Base-by-base conservation (phyloP, 2,797 vertebrate genomes). In the Petrocephalus sullivani region DNA sequence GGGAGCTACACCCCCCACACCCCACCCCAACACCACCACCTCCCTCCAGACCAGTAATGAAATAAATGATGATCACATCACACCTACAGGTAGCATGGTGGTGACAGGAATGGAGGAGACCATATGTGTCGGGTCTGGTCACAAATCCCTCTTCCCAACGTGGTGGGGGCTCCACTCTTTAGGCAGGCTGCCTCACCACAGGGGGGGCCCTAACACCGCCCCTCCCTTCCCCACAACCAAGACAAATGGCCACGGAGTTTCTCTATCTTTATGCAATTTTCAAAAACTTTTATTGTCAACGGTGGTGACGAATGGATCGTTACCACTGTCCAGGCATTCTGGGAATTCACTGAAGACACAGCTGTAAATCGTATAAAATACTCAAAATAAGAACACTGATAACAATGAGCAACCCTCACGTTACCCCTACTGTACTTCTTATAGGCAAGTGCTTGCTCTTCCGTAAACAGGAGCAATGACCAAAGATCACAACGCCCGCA, bases 41-140 rank as follows among this genome's bases (percentile, higher is more conserved):
- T 23, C 21, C 84, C 37, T 37, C n/a, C 78, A 53, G 49, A 83
- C 81, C 81, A 53, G 81, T 85, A 58, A 85, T 85, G 53, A 85
- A 85, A 60, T 58, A 85, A 85, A 58, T 56, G 54, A 58, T 37
- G 84, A 85, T 57, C 84, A 58, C 82, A 21, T 84, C 53, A 28
- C 82, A 84, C 82, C 53, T 56, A 23, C 51, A 33, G 51, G 82
- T 84, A 21, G 56, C 82, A 84, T 28, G 49, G 53, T 54, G 21
- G 51, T 54, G 53, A 53, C 53, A 85, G 84, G 84, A 58, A 28
- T 53, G 54, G 23, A 85, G 28, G 84, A 37, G 53, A 41, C 53
- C 84, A 85, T 85, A 85, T 85, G 84, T 85, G 54, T 58, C 58
- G 53, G 23, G 53, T 56, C 9, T 85, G 53, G 84, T 57, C 84